phyloP scores from a whole-genome alignment of 2,113 vertebrate genomes.

The Loxodonta africana region DNA sequence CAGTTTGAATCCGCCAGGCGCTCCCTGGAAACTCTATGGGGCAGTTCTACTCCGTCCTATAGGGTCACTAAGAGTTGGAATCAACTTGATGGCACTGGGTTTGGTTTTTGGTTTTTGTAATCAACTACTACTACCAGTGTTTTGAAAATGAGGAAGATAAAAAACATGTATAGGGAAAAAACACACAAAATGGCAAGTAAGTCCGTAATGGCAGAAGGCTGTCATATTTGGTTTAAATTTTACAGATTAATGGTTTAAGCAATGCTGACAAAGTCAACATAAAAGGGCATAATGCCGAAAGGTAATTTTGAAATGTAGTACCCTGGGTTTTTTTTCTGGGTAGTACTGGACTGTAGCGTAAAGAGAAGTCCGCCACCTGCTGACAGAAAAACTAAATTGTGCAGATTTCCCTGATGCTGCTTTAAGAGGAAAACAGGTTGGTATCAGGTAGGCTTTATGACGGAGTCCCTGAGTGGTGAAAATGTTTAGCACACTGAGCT shows the following conservation, averaged over 20 bases:
- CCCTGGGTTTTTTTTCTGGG: too few species aligned
- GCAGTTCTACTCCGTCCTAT: too few species aligned
- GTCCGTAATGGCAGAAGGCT: neutral
- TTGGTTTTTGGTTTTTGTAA: neutral
- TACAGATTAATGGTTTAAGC: constrained; percentile 11
- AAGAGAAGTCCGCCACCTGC: constrained; percentile 64
- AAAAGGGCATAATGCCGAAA: neutral
- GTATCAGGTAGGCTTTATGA: neutral
- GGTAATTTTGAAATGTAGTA: neutral
- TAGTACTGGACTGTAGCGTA: neutral
- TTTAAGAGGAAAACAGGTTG: neutral
- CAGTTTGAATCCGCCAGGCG: too few species aligned
- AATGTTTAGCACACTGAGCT: neutral
- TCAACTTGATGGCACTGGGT: too few species aligned
- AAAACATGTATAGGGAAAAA: neutral
- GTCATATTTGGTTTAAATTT: neutral
- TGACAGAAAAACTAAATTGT: constrained; percentile 29
- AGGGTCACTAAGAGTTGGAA: too few species aligned
- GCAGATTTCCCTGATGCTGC: neutral
- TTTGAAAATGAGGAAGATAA: constrained; percentile 16
- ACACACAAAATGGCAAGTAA: neutral
- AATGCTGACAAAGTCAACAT: constrained; percentile 34
- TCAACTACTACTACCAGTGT: neutral
- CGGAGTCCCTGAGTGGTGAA: neutral
- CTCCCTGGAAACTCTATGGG: too few species aligned